Conservation (phyloP, 2,888 invertebrate genomes). For the Pegoplata infirma region DNA sequence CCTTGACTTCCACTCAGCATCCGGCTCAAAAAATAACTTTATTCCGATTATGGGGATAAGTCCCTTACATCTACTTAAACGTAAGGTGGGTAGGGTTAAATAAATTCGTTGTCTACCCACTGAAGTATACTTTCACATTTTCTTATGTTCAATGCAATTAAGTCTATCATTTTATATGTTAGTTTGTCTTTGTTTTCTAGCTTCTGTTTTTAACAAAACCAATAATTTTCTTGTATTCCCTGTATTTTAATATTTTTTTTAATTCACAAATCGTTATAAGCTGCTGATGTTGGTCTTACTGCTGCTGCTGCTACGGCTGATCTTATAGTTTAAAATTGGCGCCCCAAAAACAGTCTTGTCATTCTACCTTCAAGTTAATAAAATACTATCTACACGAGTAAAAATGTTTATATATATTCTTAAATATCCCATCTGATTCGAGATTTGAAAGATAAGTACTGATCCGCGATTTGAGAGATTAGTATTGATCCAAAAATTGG, state of each 20-base stretch:
- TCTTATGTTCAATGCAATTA: conserved; percentile 22
- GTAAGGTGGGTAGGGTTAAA: neutral
- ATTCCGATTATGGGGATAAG: no score
- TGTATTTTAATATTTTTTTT: neutral
- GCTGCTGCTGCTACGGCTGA: conserved; percentile 26
- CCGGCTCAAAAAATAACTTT: no score
- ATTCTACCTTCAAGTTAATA: no score
- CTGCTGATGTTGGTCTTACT: no score
- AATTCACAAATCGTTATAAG: neutral
- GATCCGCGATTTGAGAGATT: no score
- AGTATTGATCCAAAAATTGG: no score
- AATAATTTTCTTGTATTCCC: conserved; percentile 37
- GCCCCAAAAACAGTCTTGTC: conserved; percentile 41
- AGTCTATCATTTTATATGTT: conserved; percentile 44
- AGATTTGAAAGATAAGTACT: no score
- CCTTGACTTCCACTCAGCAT: no score
- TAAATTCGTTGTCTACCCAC: neutral
- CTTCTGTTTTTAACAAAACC: conserved; percentile 57
- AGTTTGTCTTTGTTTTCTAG: conserved; percentile 50
- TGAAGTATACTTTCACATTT: neutral
- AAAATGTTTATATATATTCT: no score
- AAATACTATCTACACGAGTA: no score
- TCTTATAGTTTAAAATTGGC: conserved; percentile 56
- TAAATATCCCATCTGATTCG: no score
- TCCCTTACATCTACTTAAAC: no score